phyloP scores from a whole-genome alignment of 2,797 vertebrate genomes.

The Pipistrellus pygmaeus region DNA sequence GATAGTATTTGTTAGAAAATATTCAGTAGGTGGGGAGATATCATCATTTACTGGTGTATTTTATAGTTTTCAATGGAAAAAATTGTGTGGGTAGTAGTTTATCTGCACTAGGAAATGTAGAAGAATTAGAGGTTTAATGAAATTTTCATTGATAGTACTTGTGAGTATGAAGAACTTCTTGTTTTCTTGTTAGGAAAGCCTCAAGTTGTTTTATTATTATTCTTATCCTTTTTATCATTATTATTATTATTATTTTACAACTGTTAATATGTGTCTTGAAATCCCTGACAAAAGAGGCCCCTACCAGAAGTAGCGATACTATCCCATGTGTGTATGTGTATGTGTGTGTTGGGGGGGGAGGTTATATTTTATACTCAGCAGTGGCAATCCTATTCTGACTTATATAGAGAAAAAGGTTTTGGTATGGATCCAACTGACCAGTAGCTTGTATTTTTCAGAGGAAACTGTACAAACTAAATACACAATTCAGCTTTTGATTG shows the following conservation, averaged over 20 bases:
- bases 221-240: conserved; percentile 4
- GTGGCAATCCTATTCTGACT: background rate
- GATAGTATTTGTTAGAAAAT: conserved; percentile 32
- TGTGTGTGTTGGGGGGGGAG: background rate
- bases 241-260: background rate
- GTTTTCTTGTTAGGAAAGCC: background rate
- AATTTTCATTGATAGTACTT: conserved; percentile 57
- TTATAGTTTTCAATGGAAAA: conserved; percentile 62
- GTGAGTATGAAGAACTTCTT: background rate
- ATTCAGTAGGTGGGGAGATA: background rate
- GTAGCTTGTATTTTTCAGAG: background rate
- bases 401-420: background rate
- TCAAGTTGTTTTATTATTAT: background rate
- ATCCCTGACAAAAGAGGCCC: background rate
- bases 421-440: background rate
- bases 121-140: conserved; percentile 64
- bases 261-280: background rate
- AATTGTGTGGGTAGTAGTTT: conserved; percentile 11
- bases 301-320: background rate
- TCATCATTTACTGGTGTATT: conserved; percentile 15
- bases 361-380: background rate
- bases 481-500: background rate
- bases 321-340: background rate
- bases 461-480: background rate
- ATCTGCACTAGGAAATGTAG: conserved; percentile 46